phyloP scores from a whole-genome alignment of 2,888 invertebrate genomes.

The Campoplex capitator region DNA sequence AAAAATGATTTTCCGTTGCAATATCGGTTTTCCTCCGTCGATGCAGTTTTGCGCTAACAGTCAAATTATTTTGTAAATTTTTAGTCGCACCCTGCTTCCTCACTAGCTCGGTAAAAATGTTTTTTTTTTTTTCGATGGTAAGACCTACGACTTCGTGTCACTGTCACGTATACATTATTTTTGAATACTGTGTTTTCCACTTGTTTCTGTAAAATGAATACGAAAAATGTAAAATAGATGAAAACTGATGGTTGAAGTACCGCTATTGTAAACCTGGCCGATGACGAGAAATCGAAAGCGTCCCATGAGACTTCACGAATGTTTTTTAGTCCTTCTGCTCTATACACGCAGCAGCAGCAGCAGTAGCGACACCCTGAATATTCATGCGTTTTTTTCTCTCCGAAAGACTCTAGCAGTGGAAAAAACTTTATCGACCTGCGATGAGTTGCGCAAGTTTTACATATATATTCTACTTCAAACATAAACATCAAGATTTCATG shows the following conservation, averaged over 20 bases:
- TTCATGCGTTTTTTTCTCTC: slow-evolving; percentile 50
- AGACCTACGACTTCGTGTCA: background rate
- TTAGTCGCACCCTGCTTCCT: background rate
- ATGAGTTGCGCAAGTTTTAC: background rate
- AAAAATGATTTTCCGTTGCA: background rate
- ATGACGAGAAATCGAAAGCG: slow-evolving; percentile 42
- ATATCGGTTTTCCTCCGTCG: background rate
- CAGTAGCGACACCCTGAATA: slow-evolving; percentile 50
- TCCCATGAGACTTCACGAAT: slow-evolving; percentile 28
- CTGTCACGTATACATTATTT: background rate
- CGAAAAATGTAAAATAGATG: background rate
- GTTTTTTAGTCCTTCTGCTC: slow-evolving; percentile 21
- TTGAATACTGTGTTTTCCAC: background rate
- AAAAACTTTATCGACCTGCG: background rate
- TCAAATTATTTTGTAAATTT: background rate
- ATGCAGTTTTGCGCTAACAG: background rate
- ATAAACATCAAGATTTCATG: background rate
- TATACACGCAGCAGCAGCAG: slow-evolving; percentile 3
- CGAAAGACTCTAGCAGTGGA: slow-evolving; percentile 16
- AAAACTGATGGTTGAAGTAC: slow-evolving; percentile 7
- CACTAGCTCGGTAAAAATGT: too few species aligned
- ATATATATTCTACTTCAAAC: background rate
- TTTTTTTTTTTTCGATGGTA: too few species aligned
- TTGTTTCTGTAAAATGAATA: slow-evolving; percentile 21
- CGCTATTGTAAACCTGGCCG: slow-evolving; percentile 34